Base-by-base conservation (phyloP, 2,888 invertebrate genomes). In the Tupiocoris notatus region DNA sequence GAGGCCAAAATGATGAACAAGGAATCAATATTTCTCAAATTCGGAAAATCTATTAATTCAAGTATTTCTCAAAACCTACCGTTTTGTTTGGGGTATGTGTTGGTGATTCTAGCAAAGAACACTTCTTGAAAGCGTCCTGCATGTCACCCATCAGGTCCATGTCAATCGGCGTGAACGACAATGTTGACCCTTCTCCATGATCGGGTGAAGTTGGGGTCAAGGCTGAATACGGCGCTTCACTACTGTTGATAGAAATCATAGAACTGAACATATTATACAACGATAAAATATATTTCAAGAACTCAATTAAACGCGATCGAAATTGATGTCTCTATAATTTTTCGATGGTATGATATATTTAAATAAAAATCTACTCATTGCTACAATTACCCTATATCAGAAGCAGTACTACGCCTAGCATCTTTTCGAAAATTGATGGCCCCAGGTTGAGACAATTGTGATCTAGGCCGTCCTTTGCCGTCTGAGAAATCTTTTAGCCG, bases 111-210 rank as follows among this genome's bases (percentile, higher is more conserved):
- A 77, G 64, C n/a, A 78, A 62, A 20, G 78, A 78, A 57, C 78
- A 78, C 23, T 78, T 83, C 58, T 79, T 78, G 77, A 87, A 87
- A 61, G 89, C 85, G 82, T 89, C 88, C 80, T 88, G 86, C 81
- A 89, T 85, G 83, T 92, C 92, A 79, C 89, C 88, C 86, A 90
- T 87, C 74, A 91, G 85, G 83, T 89, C 89, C 82, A 90, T 87
- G 81, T 87, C 85, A 70, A 86, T 81, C 2, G 84, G 82, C 0
- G 82, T 85, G 64, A 86, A 84, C 71, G 86, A 84, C 74, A 87
- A 81, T 23, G 83, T 83, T 17, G 84, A 84, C 7, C 83, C 83
- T 79, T 87, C 86, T 17, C 84, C 81, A 58, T 84, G 85, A 79
- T 87, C 87, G 2, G 87, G 87, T 1, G 88, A 87, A 76, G 85